phyloP scores from a whole-genome alignment of 2,888 invertebrate species.

The Dasypolia templi region DNA sequence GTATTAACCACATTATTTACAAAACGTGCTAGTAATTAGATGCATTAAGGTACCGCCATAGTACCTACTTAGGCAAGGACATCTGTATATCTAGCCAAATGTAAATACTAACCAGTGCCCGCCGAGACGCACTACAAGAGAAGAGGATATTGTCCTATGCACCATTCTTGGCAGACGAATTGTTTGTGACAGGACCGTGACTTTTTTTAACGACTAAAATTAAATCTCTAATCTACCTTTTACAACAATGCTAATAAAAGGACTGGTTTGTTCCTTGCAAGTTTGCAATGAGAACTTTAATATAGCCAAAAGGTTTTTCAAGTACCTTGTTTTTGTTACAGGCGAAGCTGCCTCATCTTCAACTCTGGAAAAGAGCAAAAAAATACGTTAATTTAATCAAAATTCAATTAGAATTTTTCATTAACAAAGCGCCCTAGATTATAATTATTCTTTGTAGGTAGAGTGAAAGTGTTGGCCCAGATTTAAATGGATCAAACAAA shows the following conservation, averaged over 20 bases:
- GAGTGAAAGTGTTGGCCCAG: slow-evolving; percentile 38
- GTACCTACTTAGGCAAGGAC: not conserved
- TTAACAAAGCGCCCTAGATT: slow-evolving; percentile 36
- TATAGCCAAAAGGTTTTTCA: slow-evolving; percentile 15
- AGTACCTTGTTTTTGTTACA: slow-evolving; percentile 84
- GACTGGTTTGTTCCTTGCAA: not conserved
- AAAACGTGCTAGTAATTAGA: not conserved
- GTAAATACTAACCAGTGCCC: too few species aligned
- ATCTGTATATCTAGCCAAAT: too few species aligned
- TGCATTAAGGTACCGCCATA: not conserved
- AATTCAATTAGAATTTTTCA: slow-evolving; percentile 51
- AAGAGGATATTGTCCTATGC: not conserved
- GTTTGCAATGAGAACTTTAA: not conserved
- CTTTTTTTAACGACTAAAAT: not conserved
- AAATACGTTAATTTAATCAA: slow-evolving; percentile 51
- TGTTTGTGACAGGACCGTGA: not conserved
- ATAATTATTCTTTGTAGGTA: slow-evolving; percentile 37
- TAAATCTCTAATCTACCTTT: not conserved
- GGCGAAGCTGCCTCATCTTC: slow-evolving; percentile 86
- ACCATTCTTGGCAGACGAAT: not conserved
- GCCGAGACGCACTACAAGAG: too few species aligned
- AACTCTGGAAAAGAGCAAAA: slow-evolving; percentile 80
- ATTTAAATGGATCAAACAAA: slow-evolving; percentile 37
- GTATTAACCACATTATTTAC: not conserved
- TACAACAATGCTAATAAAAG: not conserved